Base-by-base conservation (phyloP, 2,888 invertebrate species). In the Mellilla xanthometata region DNA sequence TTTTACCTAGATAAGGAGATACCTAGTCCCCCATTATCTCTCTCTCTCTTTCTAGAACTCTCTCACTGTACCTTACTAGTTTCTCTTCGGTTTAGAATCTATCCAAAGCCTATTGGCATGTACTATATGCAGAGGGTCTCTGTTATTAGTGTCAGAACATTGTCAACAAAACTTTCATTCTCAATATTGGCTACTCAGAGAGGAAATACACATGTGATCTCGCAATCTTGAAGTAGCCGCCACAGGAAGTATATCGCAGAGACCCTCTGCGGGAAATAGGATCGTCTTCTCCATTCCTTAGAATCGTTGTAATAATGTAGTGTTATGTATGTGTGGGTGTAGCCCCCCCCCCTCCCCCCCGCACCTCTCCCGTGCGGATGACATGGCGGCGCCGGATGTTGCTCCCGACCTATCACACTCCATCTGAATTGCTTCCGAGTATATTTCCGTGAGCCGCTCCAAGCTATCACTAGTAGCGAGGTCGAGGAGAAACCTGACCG, bases 1-100 rank as follows among this genome's bases (percentile, higher is more conserved):
- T 72, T 76, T 71, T 80, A 80, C 76, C 60, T 76, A 73, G 63
- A 67, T 82, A 81, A 82, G 76, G 74, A 76, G 76, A 75, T 72
- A 64, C 59, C 65, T 81, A 82, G 75, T 58, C 29, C 60, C 69
- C 15, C n/a, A n/a, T n/a, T n/a, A n/a, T n/a, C 6, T 19, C 15
- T 19, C 15, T 15, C 15, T 19, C 15, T 19, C 4, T 19, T 6
- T 5, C 15, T 1, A 19, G 3, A 6, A 19, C 15, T 6, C 64
- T 54, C 54, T 48, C 39, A 53, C 39, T n/a, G n/a, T n/a, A n/a
- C n/a, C n/a, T n/a, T n/a, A n/a, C n/a, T n/a, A n/a, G n/a, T n/a
- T n/a, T n/a, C 29, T 42, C 31, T 40, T 43, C 43, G 45, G 32
- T 32, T 19, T 19, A 5, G 15, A 6, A 19, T 19, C 15, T 19